A percentile compares a stretch with the other conserved stretches of the same genome.
Evolutionary conservation across 2,113 vertebrate genomes (phyloP).

Genomic region (Leptosomus discolor): DNA sequence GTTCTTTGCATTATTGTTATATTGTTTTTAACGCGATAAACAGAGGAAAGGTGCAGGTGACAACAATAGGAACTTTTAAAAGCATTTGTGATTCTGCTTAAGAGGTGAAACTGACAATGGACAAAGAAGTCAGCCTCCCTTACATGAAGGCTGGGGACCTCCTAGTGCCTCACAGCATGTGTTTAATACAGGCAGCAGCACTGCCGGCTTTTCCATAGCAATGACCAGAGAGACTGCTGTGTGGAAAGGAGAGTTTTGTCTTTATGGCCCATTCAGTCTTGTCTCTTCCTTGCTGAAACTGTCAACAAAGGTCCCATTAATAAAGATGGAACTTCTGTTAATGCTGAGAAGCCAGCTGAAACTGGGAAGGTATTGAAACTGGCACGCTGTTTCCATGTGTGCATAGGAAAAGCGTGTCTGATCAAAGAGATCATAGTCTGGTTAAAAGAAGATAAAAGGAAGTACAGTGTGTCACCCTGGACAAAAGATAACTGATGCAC

Average conservation of each 20-base stretch:
- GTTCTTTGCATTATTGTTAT: background rate
- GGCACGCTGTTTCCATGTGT: background rate
- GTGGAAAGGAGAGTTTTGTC: background rate
- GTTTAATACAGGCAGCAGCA: background rate
- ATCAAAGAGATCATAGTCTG: background rate
- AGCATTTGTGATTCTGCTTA: background rate
- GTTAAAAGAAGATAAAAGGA: background rate
- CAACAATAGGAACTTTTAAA: background rate
- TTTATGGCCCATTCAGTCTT: background rate
- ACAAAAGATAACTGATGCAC: background rate
- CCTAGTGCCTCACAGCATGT: fast-evolving
- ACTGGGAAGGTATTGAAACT: background rate
- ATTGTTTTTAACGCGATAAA: background rate
- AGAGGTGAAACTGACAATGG: background rate
- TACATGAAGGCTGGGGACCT: background rate
- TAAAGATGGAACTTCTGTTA: background rate
- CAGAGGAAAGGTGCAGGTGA: background rate
- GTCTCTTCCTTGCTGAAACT: background rate
- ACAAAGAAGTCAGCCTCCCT: background rate
- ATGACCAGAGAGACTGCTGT: background rate
- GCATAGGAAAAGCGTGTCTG: background rate
- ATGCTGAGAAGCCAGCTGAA: background rate
- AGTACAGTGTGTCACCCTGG: background rate
- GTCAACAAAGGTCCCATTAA: background rate
- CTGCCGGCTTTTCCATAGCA: background rate